Conservation (phyloP, 2,888 invertebrate genomes). For the Habroteleia sp. region DNA sequence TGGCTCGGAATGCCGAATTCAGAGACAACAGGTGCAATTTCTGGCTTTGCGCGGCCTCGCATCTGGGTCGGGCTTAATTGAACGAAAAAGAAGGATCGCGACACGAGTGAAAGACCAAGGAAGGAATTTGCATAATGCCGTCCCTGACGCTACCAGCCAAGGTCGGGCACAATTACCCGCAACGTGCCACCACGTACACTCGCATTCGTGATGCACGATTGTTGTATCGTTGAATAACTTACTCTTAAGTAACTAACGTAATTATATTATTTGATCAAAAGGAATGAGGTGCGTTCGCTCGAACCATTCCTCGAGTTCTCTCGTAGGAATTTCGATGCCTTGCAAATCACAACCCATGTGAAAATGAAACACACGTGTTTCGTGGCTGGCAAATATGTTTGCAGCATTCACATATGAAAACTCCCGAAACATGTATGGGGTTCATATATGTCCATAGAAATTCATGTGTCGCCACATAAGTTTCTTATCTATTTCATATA, state of each 20-base stretch:
- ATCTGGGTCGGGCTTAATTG: conserved; percentile 43
- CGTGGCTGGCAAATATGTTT: too few species aligned
- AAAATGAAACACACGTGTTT: too few species aligned
- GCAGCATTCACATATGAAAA: too few species aligned
- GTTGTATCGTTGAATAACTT: conserved; percentile 28
- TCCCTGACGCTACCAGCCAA: conserved; percentile 47
- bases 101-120: conserved; percentile 45
- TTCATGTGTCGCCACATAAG: too few species aligned
- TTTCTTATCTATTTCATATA: too few species aligned
- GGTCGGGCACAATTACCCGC: conserved; percentile 40
- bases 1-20: conserved; percentile 20
- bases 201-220: conserved; percentile 35
- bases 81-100: conserved; percentile 43
- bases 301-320: too few species aligned
- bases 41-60: conserved; percentile 21
- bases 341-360: too few species aligned
- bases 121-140: conserved; percentile 55
- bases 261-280: conserved; percentile 42
- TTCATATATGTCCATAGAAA: too few species aligned
- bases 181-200: conserved; percentile 17
- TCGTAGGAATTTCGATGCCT: too few species aligned
- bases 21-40: conserved; percentile 42
- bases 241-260: conserved; percentile 37
- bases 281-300: conserved; percentile 14
- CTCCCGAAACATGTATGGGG: too few species aligned